A percentile compares a stretch with the other conserved stretches of the same genome.
Evolutionary conservation across 92 coral and sea anemone species (phyloP).

Genomic region (Heteractis magnifica): DNA sequence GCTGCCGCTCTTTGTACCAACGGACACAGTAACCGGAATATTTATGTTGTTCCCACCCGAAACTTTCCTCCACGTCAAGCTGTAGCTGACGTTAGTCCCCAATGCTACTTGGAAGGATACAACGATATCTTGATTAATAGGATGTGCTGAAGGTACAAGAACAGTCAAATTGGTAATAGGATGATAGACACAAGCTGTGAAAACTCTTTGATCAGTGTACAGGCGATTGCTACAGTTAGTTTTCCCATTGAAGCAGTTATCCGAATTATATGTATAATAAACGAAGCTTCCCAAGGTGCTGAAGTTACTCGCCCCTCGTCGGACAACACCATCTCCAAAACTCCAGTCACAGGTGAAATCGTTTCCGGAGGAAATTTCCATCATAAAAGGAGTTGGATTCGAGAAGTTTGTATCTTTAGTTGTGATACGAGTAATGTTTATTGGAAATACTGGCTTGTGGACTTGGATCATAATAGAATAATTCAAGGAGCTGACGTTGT

Average conservation of each 20-base stretch:
- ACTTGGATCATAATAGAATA: constrained; percentile 49
- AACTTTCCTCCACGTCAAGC: constrained; percentile 46
- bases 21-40: constrained; percentile 17
- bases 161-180: constrained; percentile 50
- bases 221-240: constrained; percentile 73
- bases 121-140: constrained; percentile 32
- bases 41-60: neutral
- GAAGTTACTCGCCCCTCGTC: constrained; percentile 30
- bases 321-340: constrained; percentile 59
- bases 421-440: constrained; percentile 52
- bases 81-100: constrained; percentile 66
- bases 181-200: constrained; percentile 54
- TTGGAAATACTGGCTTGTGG: constrained; percentile 72
- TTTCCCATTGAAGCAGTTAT: constrained; percentile 44
- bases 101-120: constrained; percentile 29
- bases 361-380: constrained; percentile 61
- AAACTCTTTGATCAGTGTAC: constrained; percentile 37
- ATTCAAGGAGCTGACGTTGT: constrained; percentile 56
- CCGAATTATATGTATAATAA: constrained; percentile 36
- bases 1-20: constrained; percentile 36
- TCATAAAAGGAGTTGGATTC: constrained; percentile 49
- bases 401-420: constrained; percentile 47
- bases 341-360: constrained; percentile 79
- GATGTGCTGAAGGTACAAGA: constrained; percentile 50
- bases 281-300: constrained; percentile 52